Percentiles rank a stretch among this genome's conserved stretches.
Evolutionary conservation across 1,140 invertebrate genomes (phyloP).

Genomic region (Listronotus bonariensis): DNA sequence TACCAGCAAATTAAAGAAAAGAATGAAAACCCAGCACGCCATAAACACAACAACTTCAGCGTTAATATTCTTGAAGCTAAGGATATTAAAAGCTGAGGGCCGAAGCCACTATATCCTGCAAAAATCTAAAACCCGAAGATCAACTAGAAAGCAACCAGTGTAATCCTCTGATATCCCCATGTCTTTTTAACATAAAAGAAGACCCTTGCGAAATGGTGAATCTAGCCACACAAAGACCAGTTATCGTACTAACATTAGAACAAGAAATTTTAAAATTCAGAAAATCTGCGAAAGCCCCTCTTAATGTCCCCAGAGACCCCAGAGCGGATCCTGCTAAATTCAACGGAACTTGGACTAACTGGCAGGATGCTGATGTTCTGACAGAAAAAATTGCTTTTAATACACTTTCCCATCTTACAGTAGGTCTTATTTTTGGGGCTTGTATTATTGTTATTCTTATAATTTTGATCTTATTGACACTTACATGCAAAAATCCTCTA

Average conservation of each 20-base stretch:
- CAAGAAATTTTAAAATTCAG: constrained; percentile 57
- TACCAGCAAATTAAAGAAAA: constrained; percentile 55
- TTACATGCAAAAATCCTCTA: constrained; percentile 29
- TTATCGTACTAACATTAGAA: constrained; percentile 58
- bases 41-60: constrained; percentile 30
- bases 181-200: constrained; percentile 72
- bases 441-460: constrained; percentile 42
- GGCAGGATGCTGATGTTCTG: constrained; percentile 56
- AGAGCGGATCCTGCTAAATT: constrained; percentile 61
- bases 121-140: constrained; percentile 36
- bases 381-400: constrained; percentile 37
- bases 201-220: constrained; percentile 82
- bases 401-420: constrained; percentile 39
- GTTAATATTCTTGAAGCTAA: constrained; percentile 50
- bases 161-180: constrained; percentile 62
- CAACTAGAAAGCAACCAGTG: constrained; percentile 54
- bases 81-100: constrained; percentile 55
- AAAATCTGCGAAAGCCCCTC: constrained; percentile 57
- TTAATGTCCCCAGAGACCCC: constrained; percentile 61
- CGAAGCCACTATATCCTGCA: constrained; percentile 56
- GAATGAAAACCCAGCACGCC: constrained; percentile 19
- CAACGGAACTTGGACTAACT: constrained; percentile 63
- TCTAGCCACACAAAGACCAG: constrained; percentile 60
- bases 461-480: constrained; percentile 26
- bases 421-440: constrained; percentile 44